Base-by-base conservation (phyloP, 2,888 invertebrate genomes). In the Crematogaster levior region DNA sequence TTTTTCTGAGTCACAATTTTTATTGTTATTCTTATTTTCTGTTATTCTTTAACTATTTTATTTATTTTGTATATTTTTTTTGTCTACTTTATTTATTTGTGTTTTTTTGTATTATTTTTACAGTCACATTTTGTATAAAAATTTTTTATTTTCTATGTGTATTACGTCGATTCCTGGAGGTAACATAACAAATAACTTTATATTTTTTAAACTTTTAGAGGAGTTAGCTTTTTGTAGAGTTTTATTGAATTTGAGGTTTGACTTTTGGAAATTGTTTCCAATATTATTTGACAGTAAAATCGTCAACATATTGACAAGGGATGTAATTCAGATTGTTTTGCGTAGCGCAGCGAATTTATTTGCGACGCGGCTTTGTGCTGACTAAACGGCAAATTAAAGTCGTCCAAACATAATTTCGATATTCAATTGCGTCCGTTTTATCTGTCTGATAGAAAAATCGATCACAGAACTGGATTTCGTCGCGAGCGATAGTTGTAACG, bases 401-500 rank as follows among this genome's bases (percentile, higher is more conserved):
- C 51, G 48, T 27, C 18, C 51, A n/a, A 51, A 65, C 68, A 43
- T 43, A 66, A 46, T 30, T 56, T 46, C 66, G 21, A 66, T 40
- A 43, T 53, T 5, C 75, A 53, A 77, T 68, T 68, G 21, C 43
- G 30, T 53, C 4, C 30, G 53, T 24, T 51, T 75, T 63, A 65
- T 34, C 4, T 10, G 30, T 34, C 24, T 68, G 56, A 60, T 34
- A 46, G 46, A 56, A 46, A 68, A 68, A 79, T 79, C 68, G 68
- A 40, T 68, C 34, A 43, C 61, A 10, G 37, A 48, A 61, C 34
- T 10, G 46, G 46, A 68, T 18, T 21, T 12, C 43, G 30, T 66
- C 53, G 56, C 24, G 53, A 56, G 40, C 53, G 92, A 91, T 92
- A 89, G 89, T 88, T 88, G 88, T 88, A 91, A 92, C 89, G 90